Conservation (phyloP, 2,797 vertebrate genomes). For the Morelia viridis region DNA sequence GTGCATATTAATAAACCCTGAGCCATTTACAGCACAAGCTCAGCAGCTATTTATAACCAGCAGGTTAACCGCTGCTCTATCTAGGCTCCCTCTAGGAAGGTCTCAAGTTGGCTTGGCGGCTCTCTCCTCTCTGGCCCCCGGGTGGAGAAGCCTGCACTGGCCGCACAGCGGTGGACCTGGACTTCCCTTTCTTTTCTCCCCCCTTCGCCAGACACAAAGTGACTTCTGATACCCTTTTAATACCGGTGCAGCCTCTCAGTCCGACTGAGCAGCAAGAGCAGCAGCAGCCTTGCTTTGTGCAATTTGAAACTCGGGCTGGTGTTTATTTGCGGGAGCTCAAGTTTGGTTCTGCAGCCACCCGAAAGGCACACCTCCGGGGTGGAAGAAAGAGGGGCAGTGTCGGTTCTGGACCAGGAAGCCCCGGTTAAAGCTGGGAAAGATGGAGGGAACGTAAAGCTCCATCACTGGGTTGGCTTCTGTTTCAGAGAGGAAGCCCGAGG, state of each 20-base stretch:
- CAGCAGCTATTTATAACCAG: conserved; percentile 28
- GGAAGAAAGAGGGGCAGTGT: not conserved
- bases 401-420: not conserved
- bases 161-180: not conserved
- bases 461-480: not conserved
- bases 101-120: not conserved
- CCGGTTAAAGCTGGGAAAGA: not conserved
- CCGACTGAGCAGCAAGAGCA: not conserved
- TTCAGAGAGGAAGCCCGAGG: not conserved
- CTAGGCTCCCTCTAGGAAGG: not conserved
- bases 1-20: not conserved
- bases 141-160: no score
- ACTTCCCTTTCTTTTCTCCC: fast-evolving
- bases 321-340: not conserved
- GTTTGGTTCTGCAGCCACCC: not conserved
- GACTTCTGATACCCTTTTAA: not conserved
- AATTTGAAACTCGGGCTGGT: not conserved
- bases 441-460: not conserved
- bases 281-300: not conserved
- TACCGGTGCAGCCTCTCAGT: no score
- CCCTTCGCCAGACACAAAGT: not conserved
- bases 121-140: no score
- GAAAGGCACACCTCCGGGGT: fast-evolving
- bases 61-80: conserved; percentile 26
- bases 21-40: not conserved